A percentile compares a stretch with the other conserved stretches of the same genome.
phyloP scores from a whole-genome alignment of 2,113 vertebrate genomes.

The Anolis carolinensis region DNA sequence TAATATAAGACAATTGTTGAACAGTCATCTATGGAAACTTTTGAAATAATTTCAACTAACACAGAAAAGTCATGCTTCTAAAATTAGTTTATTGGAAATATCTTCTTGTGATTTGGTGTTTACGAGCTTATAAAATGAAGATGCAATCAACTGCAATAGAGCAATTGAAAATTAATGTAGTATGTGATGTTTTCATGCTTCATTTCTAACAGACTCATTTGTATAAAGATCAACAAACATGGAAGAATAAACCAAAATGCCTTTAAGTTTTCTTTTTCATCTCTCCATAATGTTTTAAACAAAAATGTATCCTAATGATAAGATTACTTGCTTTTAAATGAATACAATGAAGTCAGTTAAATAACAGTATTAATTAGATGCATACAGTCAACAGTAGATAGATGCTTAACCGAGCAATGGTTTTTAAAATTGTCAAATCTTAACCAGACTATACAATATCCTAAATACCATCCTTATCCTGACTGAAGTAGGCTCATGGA shows the following conservation, averaged over 20 bases:
- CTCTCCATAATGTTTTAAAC: background rate
- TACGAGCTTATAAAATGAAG: background rate
- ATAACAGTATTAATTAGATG: background rate
- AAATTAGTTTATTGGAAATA: background rate
- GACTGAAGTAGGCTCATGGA: too few relatives aligned
- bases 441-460: background rate
- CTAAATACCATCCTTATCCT: too few relatives aligned
- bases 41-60: background rate
- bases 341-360: background rate
- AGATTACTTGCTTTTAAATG: background rate
- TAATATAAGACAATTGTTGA: background rate
- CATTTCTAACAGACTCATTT: background rate
- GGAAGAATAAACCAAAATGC: background rate
- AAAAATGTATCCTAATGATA: background rate
- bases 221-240: background rate
- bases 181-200: constrained; percentile 4
- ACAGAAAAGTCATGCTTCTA: background rate
- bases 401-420: background rate
- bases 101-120: background rate
- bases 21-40: background rate
- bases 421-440: background rate
- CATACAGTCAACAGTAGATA: background rate
- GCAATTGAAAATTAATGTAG: constrained; percentile 9
- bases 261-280: background rate
- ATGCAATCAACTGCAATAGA: background rate